These are phyloP conservation scores for Boloria selene DNA, from an alignment of 2,888 invertebrate species.

Conservation along the genomic window DNA sequence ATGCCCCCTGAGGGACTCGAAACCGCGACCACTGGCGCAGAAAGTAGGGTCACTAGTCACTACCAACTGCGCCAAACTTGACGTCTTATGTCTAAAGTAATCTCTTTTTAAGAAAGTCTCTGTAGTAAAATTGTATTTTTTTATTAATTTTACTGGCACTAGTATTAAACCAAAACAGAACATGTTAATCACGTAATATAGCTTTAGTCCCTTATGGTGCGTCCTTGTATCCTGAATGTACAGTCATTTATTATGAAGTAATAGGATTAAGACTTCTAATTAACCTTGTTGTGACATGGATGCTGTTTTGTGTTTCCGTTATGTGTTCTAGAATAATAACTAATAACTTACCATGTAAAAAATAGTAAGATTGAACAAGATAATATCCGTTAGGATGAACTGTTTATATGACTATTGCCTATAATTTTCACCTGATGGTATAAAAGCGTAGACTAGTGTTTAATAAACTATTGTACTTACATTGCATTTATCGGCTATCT, in stretches of 20 bases:
- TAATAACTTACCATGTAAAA: no score
- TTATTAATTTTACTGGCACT: no score
- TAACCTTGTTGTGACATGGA: slow-evolving; percentile 27
- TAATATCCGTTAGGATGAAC: no score
- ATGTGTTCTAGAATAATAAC: neutral
- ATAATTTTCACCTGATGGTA: neutral
- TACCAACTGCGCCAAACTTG: no score
- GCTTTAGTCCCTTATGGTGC: slow-evolving; percentile 50
- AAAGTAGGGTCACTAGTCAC: no score
- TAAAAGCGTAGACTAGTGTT: slow-evolving; percentile 12
- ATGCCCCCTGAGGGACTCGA: no score
- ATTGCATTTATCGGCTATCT: slow-evolving; percentile 7
- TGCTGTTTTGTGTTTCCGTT: slow-evolving; percentile 28
- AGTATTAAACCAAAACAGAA: neutral
- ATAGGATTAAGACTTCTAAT: slow-evolving; percentile 30
- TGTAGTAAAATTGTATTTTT: no score
- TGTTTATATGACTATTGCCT: no score
- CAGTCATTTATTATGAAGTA: slow-evolving; percentile 56
- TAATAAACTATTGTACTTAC: slow-evolving; percentile 12
- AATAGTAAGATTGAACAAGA: no score
- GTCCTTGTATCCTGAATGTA: slow-evolving; percentile 58
- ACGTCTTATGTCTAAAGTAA: no score
- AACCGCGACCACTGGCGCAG: no score
- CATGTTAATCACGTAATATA: slow-evolving; percentile 38
- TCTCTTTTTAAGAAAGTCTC: no score